These are phyloP conservation scores for Pseudomyrmex dendroicus DNA, from an alignment of 1,140 invertebrate genomes.

Conservation along the genomic window DNA sequence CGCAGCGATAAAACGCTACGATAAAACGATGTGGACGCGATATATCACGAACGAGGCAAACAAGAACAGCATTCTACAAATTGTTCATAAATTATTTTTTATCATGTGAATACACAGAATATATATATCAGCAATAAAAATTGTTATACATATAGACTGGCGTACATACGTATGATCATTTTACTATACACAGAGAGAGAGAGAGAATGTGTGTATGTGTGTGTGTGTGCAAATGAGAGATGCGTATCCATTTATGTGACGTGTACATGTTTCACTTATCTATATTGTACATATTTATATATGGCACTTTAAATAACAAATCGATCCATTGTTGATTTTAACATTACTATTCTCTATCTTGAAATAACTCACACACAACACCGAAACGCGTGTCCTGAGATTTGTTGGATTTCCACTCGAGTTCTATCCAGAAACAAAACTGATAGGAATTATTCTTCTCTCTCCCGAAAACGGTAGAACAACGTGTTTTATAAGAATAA, in stretches of 20 bases:
- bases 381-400: not conserved
- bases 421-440: not conserved
- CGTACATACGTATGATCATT: slow-evolving; percentile 46
- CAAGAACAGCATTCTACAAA: slow-evolving; percentile 66
- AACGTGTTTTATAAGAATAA: not conserved
- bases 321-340: slow-evolving; percentile 71
- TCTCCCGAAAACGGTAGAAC: no score
- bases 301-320: slow-evolving; percentile 73
- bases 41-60: slow-evolving; percentile 42
- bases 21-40: slow-evolving; percentile 42
- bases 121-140: slow-evolving; percentile 80
- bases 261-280: slow-evolving; percentile 67
- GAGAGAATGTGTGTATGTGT: not conserved
- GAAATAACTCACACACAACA: slow-evolving; percentile 23
- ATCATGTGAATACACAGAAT: slow-evolving; percentile 78
- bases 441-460: not conserved
- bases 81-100: slow-evolving; percentile 82
- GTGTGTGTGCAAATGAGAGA: slow-evolving; percentile 49
- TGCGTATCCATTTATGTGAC: slow-evolving; percentile 49
- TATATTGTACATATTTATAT: slow-evolving; percentile 74
- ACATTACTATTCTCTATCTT: slow-evolving; percentile 64
- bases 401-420: not conserved
- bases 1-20: not conserved
- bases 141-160: slow-evolving; percentile 77
- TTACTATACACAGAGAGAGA: not conserved